phyloP scores from a whole-genome alignment of 2,888 invertebrate genomes.

The Drosophila tanythrix region DNA sequence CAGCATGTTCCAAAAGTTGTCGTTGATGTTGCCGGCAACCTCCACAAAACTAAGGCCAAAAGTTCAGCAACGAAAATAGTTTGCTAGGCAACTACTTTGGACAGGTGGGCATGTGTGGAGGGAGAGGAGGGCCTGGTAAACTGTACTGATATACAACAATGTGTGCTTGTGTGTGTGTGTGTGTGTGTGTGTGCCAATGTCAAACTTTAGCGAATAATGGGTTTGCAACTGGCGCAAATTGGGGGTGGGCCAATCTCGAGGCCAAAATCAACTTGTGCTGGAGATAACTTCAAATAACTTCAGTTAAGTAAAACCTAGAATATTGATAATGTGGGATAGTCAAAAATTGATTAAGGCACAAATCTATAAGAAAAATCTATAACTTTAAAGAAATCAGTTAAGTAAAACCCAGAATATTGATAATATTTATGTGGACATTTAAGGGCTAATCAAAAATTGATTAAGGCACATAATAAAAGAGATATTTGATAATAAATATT shows the following conservation, averaged over 20 bases:
- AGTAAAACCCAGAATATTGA: too few species aligned
- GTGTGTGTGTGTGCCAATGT: conserved; percentile 21
- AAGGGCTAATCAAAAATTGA: too few species aligned
- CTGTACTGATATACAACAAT: conserved; percentile 38
- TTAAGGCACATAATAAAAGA: too few species aligned
- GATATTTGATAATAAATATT: not conserved
- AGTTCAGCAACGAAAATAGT: conserved; percentile 68
- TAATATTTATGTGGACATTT: too few species aligned
- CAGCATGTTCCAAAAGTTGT: not conserved
- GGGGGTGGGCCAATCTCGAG: not conserved
- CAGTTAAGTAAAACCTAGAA: not conserved
- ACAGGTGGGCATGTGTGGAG: conserved; percentile 19
- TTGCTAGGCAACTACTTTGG: conserved; percentile 47
- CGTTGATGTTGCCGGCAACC: conserved; percentile 12
- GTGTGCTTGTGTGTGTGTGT: conserved; percentile 6
- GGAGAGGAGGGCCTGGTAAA: not conserved
- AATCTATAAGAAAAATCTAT: not conserved
- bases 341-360: not conserved
- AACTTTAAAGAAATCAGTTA: too few species aligned
- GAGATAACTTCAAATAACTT: conserved; percentile 2
- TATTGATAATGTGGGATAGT: not conserved
- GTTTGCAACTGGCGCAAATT: conserved; percentile 12
- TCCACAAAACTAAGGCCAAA: conserved; percentile 34
- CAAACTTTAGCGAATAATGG: conserved; percentile 64
- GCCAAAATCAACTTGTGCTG: conserved; percentile 21